Conservation (phyloP, 2,797 vertebrate species). For the Squalus acanthias region DNA sequence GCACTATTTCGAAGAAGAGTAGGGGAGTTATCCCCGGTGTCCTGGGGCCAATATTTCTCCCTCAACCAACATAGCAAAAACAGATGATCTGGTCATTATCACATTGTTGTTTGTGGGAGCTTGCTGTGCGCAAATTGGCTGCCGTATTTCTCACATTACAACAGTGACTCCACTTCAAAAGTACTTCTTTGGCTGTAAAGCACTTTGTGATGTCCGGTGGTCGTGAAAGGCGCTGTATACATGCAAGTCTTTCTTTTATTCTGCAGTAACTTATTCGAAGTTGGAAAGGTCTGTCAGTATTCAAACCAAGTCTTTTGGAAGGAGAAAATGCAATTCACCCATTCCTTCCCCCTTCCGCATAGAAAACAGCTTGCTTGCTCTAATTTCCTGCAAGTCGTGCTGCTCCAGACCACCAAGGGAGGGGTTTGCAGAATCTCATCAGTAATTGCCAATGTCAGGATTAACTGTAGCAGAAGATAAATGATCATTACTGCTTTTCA, state of each 20-base stretch:
- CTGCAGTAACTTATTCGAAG: neutral
- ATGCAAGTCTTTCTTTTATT: neutral
- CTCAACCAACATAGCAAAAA: no score
- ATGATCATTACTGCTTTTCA: constrained; percentile 25
- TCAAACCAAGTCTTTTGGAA: neutral
- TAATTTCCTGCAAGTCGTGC: neutral
- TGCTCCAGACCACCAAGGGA: neutral
- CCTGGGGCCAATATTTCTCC: no score
- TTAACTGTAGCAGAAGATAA: constrained; percentile 33
- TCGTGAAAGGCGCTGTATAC: no score
- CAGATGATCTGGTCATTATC: no score
- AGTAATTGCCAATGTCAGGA: constrained; percentile 30
- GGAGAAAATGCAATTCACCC: neutral
- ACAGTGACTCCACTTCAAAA: no score
- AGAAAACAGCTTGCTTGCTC: neutral
- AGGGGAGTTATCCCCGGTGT: no score
- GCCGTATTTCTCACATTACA: no score
- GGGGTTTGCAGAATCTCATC: constrained; percentile 12
- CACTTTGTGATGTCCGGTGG: no score
- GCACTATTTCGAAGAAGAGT: no score
- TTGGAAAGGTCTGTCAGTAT: neutral
- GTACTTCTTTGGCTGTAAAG: no score
- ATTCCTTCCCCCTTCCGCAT: neutral
- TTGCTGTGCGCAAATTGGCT: no score
- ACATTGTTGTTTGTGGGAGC: no score